These are phyloP conservation scores for Oscheius sp. DNA, from an alignment of 2,888 invertebrate species.

Conservation along the genomic window DNA sequence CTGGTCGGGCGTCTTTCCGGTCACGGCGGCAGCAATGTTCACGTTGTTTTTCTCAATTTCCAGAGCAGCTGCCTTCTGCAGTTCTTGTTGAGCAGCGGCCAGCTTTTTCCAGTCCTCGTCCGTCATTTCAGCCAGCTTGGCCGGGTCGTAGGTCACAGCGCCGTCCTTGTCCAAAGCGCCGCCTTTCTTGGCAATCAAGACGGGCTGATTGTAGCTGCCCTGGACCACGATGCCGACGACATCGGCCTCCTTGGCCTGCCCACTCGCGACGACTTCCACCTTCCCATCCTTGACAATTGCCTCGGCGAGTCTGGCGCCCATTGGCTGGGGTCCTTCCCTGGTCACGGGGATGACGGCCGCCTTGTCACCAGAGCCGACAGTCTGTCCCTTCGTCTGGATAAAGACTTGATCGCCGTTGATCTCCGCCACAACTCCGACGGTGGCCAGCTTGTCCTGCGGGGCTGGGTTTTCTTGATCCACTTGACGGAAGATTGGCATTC, in stretches of 20 bases:
- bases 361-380: slow-evolving; percentile 34
- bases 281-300: slow-evolving; percentile 12
- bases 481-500: slow-evolving; percentile 28
- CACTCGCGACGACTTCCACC: slow-evolving; percentile 10
- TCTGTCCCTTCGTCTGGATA: slow-evolving; percentile 34
- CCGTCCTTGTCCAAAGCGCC: slow-evolving; percentile 20
- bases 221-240: slow-evolving; percentile 15
- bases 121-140: neutral
- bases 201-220: slow-evolving; percentile 33
- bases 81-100: slow-evolving; percentile 5
- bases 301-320: slow-evolving; percentile 25
- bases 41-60: slow-evolving; percentile 22
- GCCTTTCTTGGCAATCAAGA: slow-evolving; percentile 30
- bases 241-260: slow-evolving; percentile 11
- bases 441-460: slow-evolving; percentile 33
- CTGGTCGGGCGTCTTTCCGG: slow-evolving; percentile 24
- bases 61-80: slow-evolving; percentile 13
- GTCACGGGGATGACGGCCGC: slow-evolving; percentile 22
- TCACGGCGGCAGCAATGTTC: neutral
- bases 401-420: slow-evolving; percentile 2
- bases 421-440: slow-evolving; percentile 21
- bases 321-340: slow-evolving; percentile 20
- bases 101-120: slow-evolving; percentile 24
- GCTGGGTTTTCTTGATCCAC: slow-evolving; percentile 20
- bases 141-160: neutral